phyloP scores from a whole-genome alignment of 2,797 vertebrate species.

The Typhlichthys eigenmanni region DNA sequence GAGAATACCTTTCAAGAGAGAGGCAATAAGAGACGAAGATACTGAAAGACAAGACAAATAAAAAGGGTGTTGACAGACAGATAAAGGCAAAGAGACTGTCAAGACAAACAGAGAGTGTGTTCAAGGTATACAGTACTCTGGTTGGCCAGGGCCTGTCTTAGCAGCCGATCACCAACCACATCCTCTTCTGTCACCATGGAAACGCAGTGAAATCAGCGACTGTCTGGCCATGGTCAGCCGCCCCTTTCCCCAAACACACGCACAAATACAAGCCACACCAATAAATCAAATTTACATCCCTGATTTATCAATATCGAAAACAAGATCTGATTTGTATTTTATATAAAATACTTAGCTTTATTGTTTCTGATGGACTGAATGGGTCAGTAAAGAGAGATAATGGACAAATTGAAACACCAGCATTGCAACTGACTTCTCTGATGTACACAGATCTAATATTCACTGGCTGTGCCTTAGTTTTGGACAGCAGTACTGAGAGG shows the following conservation, averaged over 20 bases:
- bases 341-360: no score
- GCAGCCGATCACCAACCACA: slow-evolving; percentile 75
- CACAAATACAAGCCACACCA: slow-evolving; percentile 11
- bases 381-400: no score
- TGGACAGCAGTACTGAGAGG: no score
- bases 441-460: no score
- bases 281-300: no score
- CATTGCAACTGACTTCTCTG: no score
- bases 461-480: no score
- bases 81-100: neutral
- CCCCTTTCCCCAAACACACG: slow-evolving; percentile 1
- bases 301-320: no score
- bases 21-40: neutral
- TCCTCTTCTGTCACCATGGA: slow-evolving; percentile 82
- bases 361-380: no score
- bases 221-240: slow-evolving; percentile 20
- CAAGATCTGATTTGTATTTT: no score
- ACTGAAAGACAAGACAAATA: slow-evolving; percentile 2
- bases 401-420: neutral
- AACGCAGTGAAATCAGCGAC: slow-evolving; percentile 61
- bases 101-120: slow-evolving; percentile 14
- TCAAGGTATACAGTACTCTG: slow-evolving; percentile 72
- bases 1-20: neutral
- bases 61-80: neutral
- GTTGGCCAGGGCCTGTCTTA: slow-evolving; percentile 56